Evolutionary conservation across 2,113 vertebrate species (phyloP).

Genomic region (Peromyscus leucopus): DNA sequence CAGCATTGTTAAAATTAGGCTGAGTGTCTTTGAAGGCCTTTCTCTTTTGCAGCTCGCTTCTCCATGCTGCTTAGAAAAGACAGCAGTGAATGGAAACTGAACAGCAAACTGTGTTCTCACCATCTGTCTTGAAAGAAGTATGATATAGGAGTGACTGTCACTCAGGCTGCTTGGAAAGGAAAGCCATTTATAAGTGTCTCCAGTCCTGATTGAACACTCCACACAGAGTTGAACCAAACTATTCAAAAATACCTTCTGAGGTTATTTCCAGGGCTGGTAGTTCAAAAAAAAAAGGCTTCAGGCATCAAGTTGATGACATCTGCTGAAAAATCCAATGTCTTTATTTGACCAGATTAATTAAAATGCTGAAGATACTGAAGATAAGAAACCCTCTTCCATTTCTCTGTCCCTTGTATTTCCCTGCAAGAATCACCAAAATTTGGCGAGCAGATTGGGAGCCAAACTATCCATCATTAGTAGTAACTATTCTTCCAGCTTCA

Average conservation of each 20-base stretch:
- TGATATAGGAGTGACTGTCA: conserved; percentile 83
- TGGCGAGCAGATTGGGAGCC: background rate
- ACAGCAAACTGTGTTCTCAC: conserved; percentile 85
- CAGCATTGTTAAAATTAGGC: conserved; percentile 73
- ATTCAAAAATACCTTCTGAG: conserved; percentile 36
- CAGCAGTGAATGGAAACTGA: conserved; percentile 84
- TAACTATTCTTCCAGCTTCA: background rate
- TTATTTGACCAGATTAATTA: conserved; percentile 10
- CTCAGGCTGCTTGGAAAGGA: conserved; percentile 82
- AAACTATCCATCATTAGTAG: background rate
- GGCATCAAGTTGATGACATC: background rate
- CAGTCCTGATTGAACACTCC: conserved; percentile 76
- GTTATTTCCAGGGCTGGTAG: conserved; percentile 10
- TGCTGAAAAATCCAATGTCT: conserved; percentile 1
- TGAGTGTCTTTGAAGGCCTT: conserved; percentile 62
- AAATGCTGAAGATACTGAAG: background rate
- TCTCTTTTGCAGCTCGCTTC: conserved; percentile 62
- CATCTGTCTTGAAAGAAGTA: conserved; percentile 86
- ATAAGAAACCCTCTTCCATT: background rate
- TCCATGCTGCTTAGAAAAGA: conserved; percentile 81
- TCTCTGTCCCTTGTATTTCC: background rate
- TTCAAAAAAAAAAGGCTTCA: conserved; percentile 6
- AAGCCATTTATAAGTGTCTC: conserved; percentile 68
- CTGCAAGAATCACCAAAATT: background rate
- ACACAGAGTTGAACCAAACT: conserved; percentile 50